Evolutionary conservation across 2,113 vertebrate genomes (phyloP).

Genomic region (Rhinolophus ferrumequinum): DNA sequence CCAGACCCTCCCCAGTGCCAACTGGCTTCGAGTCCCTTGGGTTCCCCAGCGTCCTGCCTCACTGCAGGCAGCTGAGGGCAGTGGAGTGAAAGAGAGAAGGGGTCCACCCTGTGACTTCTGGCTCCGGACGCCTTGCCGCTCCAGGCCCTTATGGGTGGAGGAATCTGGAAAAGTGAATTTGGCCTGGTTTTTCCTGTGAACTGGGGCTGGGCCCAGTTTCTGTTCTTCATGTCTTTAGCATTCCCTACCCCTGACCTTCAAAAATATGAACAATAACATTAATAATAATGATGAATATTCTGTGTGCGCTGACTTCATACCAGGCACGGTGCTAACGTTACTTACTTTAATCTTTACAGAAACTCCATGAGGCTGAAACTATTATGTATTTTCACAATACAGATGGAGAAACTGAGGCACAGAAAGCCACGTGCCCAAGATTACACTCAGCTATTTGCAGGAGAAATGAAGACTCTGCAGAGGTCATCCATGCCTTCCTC

Average conservation of each 20-base stretch:
- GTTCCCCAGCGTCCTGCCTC: background rate
- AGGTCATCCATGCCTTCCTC: background rate
- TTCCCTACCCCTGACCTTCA: slow-evolving; percentile 77
- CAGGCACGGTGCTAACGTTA: background rate
- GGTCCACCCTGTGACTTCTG: slow-evolving; percentile 70
- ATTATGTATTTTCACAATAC: background rate
- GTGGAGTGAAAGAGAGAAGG: slow-evolving; percentile 19
- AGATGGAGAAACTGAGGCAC: slow-evolving; percentile 40
- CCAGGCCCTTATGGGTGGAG: slow-evolving; percentile 72
- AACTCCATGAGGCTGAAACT: slow-evolving; percentile 4
- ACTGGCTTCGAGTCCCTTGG: background rate
- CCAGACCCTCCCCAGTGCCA: slow-evolving; percentile 19
- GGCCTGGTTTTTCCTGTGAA: slow-evolving; percentile 71
- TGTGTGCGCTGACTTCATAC: slow-evolving; percentile 18
- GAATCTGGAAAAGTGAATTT: slow-evolving; percentile 72
- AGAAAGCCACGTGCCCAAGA: background rate
- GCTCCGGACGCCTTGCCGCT: slow-evolving; percentile 41
- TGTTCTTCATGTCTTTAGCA: slow-evolving; percentile 58
- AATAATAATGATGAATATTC: slow-evolving; percentile 28
- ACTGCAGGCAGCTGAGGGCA: background rate
- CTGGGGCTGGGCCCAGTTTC: slow-evolving; percentile 70
- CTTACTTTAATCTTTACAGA: background rate
- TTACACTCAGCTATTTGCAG: background rate
- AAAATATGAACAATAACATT: slow-evolving; percentile 70
- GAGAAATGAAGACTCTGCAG: background rate